Evolutionary conservation across 2,888 invertebrate species (phyloP).

Genomic region (Calliphora vomitoria): DNA sequence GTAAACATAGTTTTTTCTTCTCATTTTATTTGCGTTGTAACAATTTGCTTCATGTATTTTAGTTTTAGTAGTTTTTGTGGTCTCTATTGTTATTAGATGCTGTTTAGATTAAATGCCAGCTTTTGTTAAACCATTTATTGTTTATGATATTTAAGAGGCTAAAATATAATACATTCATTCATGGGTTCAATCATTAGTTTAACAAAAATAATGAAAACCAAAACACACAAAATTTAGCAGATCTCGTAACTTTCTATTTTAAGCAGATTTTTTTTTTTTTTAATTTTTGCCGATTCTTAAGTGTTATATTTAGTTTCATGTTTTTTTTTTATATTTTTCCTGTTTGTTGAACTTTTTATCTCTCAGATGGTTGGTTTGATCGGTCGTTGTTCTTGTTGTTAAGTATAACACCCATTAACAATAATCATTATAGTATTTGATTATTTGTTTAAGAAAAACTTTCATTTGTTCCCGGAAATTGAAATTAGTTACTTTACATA

Average conservation of each 20-base stretch:
- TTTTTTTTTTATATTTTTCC: not conserved
- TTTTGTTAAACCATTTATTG: not conserved
- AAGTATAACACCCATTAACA: constrained; percentile 24
- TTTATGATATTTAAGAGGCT: not conserved
- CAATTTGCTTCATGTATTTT: not conserved
- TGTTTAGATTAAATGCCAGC: not conserved
- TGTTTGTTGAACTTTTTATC: constrained; percentile 18
- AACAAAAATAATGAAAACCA: not conserved
- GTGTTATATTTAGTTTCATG: not conserved
- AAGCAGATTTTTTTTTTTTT: not conserved
- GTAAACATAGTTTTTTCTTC: not conserved
- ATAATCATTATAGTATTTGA: not conserved
- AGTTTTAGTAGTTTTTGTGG: not conserved
- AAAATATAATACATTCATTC: constrained; percentile 2
- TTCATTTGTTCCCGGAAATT: constrained; percentile 67
- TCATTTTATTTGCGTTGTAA: not conserved
- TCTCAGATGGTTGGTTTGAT: not conserved
- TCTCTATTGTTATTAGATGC: not conserved
- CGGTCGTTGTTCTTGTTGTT: not conserved
- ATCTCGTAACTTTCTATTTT: constrained; percentile 38
- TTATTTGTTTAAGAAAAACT: constrained; percentile 34
- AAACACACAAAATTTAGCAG: constrained; percentile 1
- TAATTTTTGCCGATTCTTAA: constrained; percentile 21
- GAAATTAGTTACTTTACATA: constrained; percentile 44
- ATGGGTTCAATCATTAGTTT: constrained; percentile 2